Conservation (phyloP, 1,140 invertebrate species). For the Geopemphigus sp. region DNA sequence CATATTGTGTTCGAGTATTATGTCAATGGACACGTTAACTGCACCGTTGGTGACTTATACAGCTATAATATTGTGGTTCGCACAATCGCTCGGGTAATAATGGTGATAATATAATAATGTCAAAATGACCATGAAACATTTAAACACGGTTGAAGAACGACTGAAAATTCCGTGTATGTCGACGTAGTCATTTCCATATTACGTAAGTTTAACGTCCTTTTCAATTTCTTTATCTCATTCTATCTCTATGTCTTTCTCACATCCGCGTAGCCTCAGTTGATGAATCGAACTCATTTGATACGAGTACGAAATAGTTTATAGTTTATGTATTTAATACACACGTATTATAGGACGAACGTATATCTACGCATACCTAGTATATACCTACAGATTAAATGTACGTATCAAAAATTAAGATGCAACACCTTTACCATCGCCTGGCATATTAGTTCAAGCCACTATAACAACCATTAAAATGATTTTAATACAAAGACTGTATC, state of each 20-base stretch:
- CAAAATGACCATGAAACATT: not conserved
- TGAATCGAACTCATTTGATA: not conserved
- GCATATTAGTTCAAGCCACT: not conserved
- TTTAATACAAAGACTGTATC: not conserved
- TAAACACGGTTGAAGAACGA: not conserved
- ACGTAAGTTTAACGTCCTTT: constrained; percentile 16
- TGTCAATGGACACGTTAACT: not conserved
- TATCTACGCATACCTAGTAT: not conserved
- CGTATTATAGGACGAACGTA: too few species aligned
- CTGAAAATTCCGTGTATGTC: not conserved
- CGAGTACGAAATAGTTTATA: not conserved
- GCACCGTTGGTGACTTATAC: too few species aligned
- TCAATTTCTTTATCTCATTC: constrained; percentile 2
- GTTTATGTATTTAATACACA: too few species aligned
- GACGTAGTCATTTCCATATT: not conserved
- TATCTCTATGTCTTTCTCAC: not conserved
- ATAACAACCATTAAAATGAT: constrained; percentile 2
- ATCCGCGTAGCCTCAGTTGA: not conserved
- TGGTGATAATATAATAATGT: not conserved
- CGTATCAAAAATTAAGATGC: not conserved
- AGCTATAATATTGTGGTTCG: too few species aligned
- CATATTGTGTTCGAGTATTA: constrained; percentile 10
- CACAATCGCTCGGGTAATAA: not conserved
- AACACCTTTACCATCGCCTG: not conserved
- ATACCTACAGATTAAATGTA: not conserved